phyloP scores from a whole-genome alignment of 2,888 invertebrate species.

The Noctua fimbriata region DNA sequence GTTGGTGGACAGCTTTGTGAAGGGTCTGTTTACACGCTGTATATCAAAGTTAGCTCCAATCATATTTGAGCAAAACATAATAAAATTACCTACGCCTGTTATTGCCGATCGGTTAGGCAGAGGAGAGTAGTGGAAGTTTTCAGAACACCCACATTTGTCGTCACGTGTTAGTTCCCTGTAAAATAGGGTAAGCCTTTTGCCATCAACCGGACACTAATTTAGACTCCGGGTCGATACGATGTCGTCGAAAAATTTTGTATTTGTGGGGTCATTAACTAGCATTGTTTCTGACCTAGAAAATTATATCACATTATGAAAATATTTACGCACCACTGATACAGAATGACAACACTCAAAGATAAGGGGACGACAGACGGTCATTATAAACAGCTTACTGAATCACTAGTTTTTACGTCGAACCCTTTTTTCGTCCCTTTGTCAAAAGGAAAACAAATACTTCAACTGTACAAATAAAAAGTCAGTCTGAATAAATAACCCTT shows the following conservation, averaged over 20 bases:
- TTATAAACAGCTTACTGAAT: conserved; percentile 49
- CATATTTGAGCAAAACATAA: background rate
- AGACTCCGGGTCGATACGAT: background rate
- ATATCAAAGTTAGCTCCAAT: background rate
- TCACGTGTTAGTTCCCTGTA: background rate
- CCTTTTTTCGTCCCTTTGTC: conserved; percentile 13
- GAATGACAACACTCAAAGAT: conserved; percentile 40
- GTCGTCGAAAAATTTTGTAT: background rate
- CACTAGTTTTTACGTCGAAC: conserved; percentile 8
- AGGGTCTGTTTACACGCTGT: no score
- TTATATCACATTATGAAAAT: conserved; percentile 30
- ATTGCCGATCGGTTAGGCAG: background rate
- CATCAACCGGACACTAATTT: background rate
- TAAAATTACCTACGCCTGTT: background rate
- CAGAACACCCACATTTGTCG: background rate
- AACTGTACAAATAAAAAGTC: conserved; percentile 6
- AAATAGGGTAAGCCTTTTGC: background rate
- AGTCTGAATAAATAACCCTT: conserved; percentile 15
- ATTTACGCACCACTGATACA: conserved; percentile 47
- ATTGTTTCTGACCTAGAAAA: conserved; percentile 53
- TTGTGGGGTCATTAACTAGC: conserved; percentile 1
- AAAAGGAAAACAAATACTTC: conserved; percentile 34
- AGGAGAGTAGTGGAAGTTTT: background rate
- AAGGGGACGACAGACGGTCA: conserved; percentile 39
- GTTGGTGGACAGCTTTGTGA: no score